Evolutionary conservation across 2,797 vertebrate species (phyloP), one percentile per base, ranked within the genome.

Genomic region (Petrocephalus schoutedeni): DNA sequence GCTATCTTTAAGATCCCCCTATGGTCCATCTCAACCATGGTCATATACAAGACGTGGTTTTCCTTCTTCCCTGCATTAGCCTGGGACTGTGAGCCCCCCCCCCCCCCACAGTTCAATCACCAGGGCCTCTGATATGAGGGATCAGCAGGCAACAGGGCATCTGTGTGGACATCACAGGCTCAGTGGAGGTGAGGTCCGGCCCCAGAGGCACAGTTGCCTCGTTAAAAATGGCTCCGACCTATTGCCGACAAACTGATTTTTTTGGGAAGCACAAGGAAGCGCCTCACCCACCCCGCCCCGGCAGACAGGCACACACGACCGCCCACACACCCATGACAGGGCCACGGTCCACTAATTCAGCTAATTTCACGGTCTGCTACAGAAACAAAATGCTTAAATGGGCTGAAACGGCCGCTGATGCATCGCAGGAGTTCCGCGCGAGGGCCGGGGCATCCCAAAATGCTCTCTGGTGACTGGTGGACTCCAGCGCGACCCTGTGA

Each of bases 381-480:
- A 87, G 89, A 92, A 93, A 94, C 91, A 92, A 95, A 94, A 93
- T 92, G 92, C 92, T 92, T 92, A 93, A 94, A 94, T 90, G 89
- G 92, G 91, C 90, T 94, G 88, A 92, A 95, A 94, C 89, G 88
- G 91, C 92, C 90, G 92, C 91, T 92, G 92, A 90, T 87, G 88
- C 91, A 58, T 90, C 89, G 90, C 88, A 89, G 89, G 88, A 89
- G 83, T 84, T 91, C 85, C 86, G 89, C 87, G 90, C 88, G 67
- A 58, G 54, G 82, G 90, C 87, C 56, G 54, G n/a, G 9, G 23
- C 89, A 87, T 90, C 84, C 87, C 89, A 91, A 89, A 82, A 91
- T 77, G 74, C 84, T 64, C 89, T 77, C 23, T 89, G 28, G 36
- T n/a, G 61, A 51, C 45, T 0, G 56, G 36, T 83, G 53, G 77